Evolutionary conservation across 2,888 invertebrate genomes (phyloP), one percentile per base, ranked within the genome.

Genomic region (Labia minor): DNA sequence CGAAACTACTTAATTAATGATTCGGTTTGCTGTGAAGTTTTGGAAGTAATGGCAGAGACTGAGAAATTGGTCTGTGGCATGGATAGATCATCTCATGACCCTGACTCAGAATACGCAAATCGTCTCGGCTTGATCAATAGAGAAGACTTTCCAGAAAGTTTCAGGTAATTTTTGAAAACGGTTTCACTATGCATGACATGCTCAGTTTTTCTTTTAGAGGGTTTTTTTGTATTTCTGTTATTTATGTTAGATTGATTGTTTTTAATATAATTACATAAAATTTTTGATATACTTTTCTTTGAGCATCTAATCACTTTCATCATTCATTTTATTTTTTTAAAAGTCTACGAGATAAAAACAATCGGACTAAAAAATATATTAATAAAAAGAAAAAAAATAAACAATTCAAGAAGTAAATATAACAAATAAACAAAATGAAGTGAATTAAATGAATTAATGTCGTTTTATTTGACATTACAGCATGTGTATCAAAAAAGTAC

Each of bases 11-110:
- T 87, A 79, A 84, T 85, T 79, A 89, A 89, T 81, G 92, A 92
- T 81, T 86, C 87, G 73, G 87, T 93, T 68, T 89, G 92, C 83
- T 92, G 92, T 78, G 92, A 92, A 82, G 88, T 92, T 65, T 83
- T 92, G 74, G 91, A 90, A 82, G 88, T 91, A 70, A 89, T 89
- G 76, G 87, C 89, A 63, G 91, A 92, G 77, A 87, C 89, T 66
- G 91, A 92, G 80, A 92, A 92, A 81, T 86, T 93, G 81, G 87
- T 89, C 73, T 86, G 90, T 77, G 90, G 91, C 77, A 90, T 92
- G 90, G 88, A 90, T 79, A 89, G 89, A 70, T 81, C 86, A 72
- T 84, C 88, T 72, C 82, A 87, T 74, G 82, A 83, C 70, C 82
- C 87, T 20, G 86, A 86, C 74, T 86, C 88, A 68, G 84, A 85